A percentile compares a stretch with the other conserved stretches of the same genome.
Evolutionary conservation across 2,888 invertebrate species (phyloP).

Genomic region (Acronicta psi): DNA sequence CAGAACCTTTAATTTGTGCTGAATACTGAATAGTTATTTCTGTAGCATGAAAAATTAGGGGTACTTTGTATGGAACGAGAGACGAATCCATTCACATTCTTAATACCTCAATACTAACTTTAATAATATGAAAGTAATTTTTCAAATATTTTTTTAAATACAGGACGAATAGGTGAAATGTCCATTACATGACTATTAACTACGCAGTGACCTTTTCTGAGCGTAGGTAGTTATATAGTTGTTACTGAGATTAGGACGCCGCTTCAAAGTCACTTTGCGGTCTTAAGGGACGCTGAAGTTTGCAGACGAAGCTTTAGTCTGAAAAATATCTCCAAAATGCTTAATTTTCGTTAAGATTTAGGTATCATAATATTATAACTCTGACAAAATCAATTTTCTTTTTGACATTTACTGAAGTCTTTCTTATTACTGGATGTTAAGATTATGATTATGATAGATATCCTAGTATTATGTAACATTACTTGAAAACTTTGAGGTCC

Average conservation of each 20-base stretch:
- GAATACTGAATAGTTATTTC: too few species aligned
- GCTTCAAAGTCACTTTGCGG: conserved; percentile 38
- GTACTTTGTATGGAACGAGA: too few species aligned
- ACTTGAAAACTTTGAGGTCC: too few species aligned
- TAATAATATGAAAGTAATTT: conserved; percentile 5
- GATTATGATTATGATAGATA: too few species aligned
- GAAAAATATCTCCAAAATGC: conserved; percentile 20
- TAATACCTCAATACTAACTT: too few species aligned
- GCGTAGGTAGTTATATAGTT: conserved; percentile 9
- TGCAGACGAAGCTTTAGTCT: conserved; percentile 18
- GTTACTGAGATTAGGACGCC: conserved; percentile 14
- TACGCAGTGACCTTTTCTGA: conserved; percentile 17
- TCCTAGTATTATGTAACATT: too few species aligned
- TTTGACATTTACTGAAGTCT: neutral
- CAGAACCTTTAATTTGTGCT: too few species aligned
- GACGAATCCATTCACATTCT: too few species aligned
- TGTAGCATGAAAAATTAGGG: too few species aligned
- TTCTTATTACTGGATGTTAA: too few species aligned
- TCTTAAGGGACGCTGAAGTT: conserved; percentile 27
- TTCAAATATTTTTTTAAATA: conserved; percentile 27
- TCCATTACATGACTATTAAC: conserved; percentile 7
- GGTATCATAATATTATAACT: conserved; percentile 11
- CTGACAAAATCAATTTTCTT: neutral
- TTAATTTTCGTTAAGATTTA: conserved; percentile 17
- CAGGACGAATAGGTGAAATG: conserved; percentile 2